phyloP scores from a whole-genome alignment of 2,888 invertebrate genomes.

The Oscheius sp. region DNA sequence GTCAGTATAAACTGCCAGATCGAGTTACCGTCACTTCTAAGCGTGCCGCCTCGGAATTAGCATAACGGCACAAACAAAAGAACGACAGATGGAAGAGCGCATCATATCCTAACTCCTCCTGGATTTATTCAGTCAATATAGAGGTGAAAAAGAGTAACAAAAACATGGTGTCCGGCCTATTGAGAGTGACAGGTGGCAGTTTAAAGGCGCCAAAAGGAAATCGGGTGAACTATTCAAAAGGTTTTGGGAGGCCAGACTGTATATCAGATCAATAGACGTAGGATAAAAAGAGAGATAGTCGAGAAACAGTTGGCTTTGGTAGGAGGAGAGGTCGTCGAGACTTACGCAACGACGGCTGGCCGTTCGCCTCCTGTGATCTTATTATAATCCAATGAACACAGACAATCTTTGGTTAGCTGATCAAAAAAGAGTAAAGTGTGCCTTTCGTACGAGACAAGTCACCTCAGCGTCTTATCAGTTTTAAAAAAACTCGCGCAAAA shows the following conservation, averaged over 20 bases:
- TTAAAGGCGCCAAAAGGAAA: slow-evolving; percentile 18
- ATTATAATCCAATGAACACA: neutral
- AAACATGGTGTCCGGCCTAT: slow-evolving; percentile 18
- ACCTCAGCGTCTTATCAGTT: slow-evolving; percentile 18
- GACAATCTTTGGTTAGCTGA: neutral
- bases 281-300: neutral
- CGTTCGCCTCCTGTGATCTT: neutral
- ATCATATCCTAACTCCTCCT: slow-evolving; percentile 5
- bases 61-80: slow-evolving; percentile 34
- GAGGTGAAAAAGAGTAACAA: neutral
- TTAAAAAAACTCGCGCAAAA: slow-evolving; percentile 29
- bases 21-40: slow-evolving; percentile 31
- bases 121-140: neutral
- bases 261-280: slow-evolving; percentile 1
- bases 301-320: slow-evolving; percentile 12
- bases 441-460: slow-evolving; percentile 1
- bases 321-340: slow-evolving; percentile 4
- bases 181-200: neutral
- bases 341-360: slow-evolving; percentile 16
- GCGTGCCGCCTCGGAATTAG: slow-evolving; percentile 29
- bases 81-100: slow-evolving; percentile 28
- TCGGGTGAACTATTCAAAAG: slow-evolving; percentile 8
- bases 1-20: slow-evolving; percentile 38
- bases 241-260: neutral
- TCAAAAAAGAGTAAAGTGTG: slow-evolving; percentile 13